Conservation (phyloP, 1,140 invertebrate genomes). For the Onthophagus taurus region DNA sequence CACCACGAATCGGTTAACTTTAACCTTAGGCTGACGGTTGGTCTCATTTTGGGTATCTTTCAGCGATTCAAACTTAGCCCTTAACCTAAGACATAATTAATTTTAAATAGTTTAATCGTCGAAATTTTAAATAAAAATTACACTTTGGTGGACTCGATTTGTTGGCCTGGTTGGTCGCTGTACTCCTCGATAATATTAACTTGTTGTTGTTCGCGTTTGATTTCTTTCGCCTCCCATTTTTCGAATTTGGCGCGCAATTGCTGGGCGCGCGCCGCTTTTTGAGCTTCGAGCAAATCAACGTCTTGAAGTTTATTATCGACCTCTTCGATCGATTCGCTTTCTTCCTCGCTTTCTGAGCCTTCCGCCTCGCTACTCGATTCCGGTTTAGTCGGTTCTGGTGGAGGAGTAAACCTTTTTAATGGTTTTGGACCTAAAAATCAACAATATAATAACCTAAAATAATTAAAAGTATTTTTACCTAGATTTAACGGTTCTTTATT, state of each 20-base stretch:
- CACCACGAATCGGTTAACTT: slow-evolving; percentile 82
- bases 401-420: slow-evolving; percentile 79
- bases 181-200: slow-evolving; percentile 41
- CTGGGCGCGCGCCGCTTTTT: slow-evolving; percentile 72
- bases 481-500: slow-evolving; percentile 48
- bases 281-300: slow-evolving; percentile 38
- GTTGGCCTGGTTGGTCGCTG: slow-evolving; percentile 50
- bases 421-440: slow-evolving; percentile 56
- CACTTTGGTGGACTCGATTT: slow-evolving; percentile 64
- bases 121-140: slow-evolving; percentile 24
- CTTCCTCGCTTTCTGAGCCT: slow-evolving; percentile 39
- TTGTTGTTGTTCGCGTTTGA: slow-evolving; percentile 40
- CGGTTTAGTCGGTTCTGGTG: slow-evolving; percentile 54
- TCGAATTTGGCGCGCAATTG: slow-evolving; percentile 85
- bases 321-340: slow-evolving; percentile 51
- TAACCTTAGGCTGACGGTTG: slow-evolving; percentile 48
- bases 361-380: slow-evolving; percentile 42
- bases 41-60: slow-evolving; percentile 44
- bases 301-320: slow-evolving; percentile 40
- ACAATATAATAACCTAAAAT: neutral
- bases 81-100: slow-evolving; percentile 47
- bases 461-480: slow-evolving; percentile 29
- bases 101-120: neutral
- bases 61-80: slow-evolving; percentile 77
- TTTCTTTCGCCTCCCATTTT: slow-evolving; percentile 72